These are phyloP conservation scores for Pteromalus puparum DNA, from an alignment of 1,140 invertebrate species.

Conservation along the genomic window DNA sequence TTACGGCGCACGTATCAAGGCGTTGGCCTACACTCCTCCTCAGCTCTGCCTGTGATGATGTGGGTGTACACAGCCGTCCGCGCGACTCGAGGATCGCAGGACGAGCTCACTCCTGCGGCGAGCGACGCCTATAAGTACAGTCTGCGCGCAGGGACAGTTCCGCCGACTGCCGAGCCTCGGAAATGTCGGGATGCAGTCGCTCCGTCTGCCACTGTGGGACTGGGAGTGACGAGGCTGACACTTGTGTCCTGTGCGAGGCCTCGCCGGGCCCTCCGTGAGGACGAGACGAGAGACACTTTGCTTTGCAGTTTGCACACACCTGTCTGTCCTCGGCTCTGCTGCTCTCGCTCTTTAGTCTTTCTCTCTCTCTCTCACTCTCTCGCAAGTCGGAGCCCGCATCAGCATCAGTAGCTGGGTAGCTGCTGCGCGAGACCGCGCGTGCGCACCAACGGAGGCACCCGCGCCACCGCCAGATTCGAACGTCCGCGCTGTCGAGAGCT, in stretches of 20 bases:
- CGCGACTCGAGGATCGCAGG: not conserved
- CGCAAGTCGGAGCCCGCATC: too few species aligned
- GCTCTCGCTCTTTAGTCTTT: not conserved
- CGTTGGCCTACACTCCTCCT: not conserved
- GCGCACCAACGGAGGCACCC: not conserved
- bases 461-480: not conserved
- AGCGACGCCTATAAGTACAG: too few species aligned
- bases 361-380: conserved; percentile 17
- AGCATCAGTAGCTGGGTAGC: too few species aligned
- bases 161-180: too few species aligned
- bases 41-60: too few species aligned
- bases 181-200: too few species aligned
- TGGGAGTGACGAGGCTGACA: too few species aligned
- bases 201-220: too few species aligned
- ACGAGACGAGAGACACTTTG: not conserved
- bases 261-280: not conserved
- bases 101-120: not conserved
- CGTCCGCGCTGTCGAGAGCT: not conserved
- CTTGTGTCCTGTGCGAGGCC: not conserved
- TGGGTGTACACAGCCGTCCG: too few species aligned
- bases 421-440: conserved; percentile 35
- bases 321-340: not conserved
- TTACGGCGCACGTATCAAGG: not conserved
- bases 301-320: not conserved
- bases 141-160: too few species aligned